A percentile compares a stretch with the other conserved stretches of the same genome.
These are phyloP conservation scores for Patella caerulea DNA, from an alignment of 2,888 invertebrate species.

Conservation along the genomic window DNA sequence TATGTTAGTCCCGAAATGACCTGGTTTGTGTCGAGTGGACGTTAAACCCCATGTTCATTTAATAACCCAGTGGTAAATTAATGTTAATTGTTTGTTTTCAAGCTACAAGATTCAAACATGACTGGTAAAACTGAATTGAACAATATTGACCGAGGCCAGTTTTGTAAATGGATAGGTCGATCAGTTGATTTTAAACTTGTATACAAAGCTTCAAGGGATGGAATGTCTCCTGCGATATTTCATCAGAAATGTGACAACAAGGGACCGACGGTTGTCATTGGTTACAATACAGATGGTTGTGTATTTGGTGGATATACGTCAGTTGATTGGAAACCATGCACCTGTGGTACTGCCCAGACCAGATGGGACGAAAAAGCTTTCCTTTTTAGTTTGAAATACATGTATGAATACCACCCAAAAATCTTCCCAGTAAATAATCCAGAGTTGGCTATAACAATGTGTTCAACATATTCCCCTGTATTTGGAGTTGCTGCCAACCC, in stretches of 20 bases:
- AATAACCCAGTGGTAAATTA: too few species aligned
- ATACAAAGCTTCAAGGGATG: constrained; percentile 41
- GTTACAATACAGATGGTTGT: constrained; percentile 39
- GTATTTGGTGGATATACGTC: constrained; percentile 43
- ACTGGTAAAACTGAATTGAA: too few species aligned
- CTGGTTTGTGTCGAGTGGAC: too few species aligned
- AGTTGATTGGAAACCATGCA: constrained; percentile 31
- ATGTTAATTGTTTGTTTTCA: too few species aligned
- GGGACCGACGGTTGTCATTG: constrained; percentile 44
- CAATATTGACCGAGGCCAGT: neutral
- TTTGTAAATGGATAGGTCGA: constrained; percentile 39
- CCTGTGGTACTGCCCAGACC: constrained; percentile 22
- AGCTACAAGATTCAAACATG: too few species aligned
- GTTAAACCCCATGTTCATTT: too few species aligned
- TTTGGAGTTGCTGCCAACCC: constrained; percentile 35
- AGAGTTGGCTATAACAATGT: constrained; percentile 16
- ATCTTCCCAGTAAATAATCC: constrained; percentile 33
- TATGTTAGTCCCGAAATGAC: too few species aligned
- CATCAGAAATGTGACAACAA: constrained; percentile 44
- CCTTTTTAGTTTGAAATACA: constrained; percentile 35
- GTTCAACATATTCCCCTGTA: constrained; percentile 25
- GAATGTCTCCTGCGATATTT: constrained; percentile 36
- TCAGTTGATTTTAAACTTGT: constrained; percentile 36
- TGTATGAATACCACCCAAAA: constrained; percentile 21
- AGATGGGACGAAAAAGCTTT: constrained; percentile 37